Evolutionary conservation across 2,797 vertebrate species (phyloP).

Genomic region (Semotilus atromaculatus): DNA sequence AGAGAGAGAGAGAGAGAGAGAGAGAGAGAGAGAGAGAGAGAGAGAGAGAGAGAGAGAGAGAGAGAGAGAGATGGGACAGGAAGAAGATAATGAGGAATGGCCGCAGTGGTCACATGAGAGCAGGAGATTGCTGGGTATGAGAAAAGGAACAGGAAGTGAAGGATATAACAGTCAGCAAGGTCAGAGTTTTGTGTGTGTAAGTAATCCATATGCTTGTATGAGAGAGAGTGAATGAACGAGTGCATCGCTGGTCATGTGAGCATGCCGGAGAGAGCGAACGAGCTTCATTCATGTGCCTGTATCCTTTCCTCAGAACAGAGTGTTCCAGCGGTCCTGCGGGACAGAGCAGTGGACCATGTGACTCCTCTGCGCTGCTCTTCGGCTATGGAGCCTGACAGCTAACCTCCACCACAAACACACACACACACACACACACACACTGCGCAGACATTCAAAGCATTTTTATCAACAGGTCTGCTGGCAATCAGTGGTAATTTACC

Average conservation of each 20-base stretch:
- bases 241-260: constrained; percentile 33
- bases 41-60: no score
- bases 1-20: no score
- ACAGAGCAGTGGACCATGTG: constrained; percentile 62
- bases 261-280: constrained; percentile 6
- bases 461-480: constrained; percentile 30
- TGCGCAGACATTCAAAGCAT: constrained; percentile 22
- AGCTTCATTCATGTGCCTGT: constrained; percentile 63
- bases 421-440: constrained; percentile 28
- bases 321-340: constrained; percentile 62
- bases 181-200: constrained; percentile 22
- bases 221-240: constrained; percentile 34
- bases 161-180: constrained; percentile 30
- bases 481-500: constrained; percentile 16
- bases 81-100: constrained; percentile 35
- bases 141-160: constrained; percentile 36
- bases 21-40: no score
- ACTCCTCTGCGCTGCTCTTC: constrained; percentile 47
- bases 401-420: constrained; percentile 37
- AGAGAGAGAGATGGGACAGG: constrained; percentile 3
- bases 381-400: constrained; percentile 51
- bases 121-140: constrained; percentile 33
- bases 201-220: constrained; percentile 28
- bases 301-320: constrained; percentile 61
- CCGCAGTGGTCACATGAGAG: constrained; percentile 29